These are phyloP conservation scores for Gadopsis bispinosus DNA, from an alignment of 2,797 vertebrate species.

Conservation along the genomic window DNA sequence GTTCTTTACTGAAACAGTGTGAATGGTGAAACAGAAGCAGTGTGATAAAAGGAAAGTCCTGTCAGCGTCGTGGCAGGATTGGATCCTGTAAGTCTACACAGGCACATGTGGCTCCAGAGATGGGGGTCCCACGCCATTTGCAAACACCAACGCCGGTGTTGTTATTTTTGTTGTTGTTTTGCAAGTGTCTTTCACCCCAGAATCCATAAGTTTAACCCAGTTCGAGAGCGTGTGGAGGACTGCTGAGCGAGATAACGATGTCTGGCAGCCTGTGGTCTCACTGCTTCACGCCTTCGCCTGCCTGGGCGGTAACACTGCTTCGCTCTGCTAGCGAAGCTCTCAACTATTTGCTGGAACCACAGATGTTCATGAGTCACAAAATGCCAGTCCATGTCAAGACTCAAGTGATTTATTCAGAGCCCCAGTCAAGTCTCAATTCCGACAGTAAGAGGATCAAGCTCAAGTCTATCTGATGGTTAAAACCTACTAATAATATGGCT, in stretches of 20 bases:
- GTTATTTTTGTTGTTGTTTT: slow-evolving; percentile 59
- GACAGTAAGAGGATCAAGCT: background rate
- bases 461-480: background rate
- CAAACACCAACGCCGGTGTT: slow-evolving; percentile 48
- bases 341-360: slow-evolving; percentile 37
- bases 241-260: slow-evolving; percentile 78
- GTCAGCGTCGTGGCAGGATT: slow-evolving; percentile 30
- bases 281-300: slow-evolving; percentile 50
- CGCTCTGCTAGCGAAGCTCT: slow-evolving; percentile 37
- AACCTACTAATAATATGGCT: background rate
- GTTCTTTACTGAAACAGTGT: slow-evolving; percentile 35
- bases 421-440: background rate
- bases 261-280: slow-evolving; percentile 67
- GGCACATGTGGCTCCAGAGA: slow-evolving; percentile 47
- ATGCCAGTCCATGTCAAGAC: slow-evolving; percentile 17
- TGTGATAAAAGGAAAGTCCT: slow-evolving; percentile 41
- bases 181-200: slow-evolving; percentile 27
- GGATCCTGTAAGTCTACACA: slow-evolving; percentile 34
- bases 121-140: slow-evolving; percentile 46
- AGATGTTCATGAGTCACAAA: slow-evolving; percentile 50
- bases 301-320: slow-evolving; percentile 25
- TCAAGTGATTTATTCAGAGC: slow-evolving; percentile 7
- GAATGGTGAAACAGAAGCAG: slow-evolving; percentile 24
- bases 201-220: slow-evolving; percentile 57
- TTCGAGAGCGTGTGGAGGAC: slow-evolving; percentile 45